Evolutionary conservation across 2,888 invertebrate genomes (phyloP).

Genomic region (Mongoloraphidia duomilia): DNA sequence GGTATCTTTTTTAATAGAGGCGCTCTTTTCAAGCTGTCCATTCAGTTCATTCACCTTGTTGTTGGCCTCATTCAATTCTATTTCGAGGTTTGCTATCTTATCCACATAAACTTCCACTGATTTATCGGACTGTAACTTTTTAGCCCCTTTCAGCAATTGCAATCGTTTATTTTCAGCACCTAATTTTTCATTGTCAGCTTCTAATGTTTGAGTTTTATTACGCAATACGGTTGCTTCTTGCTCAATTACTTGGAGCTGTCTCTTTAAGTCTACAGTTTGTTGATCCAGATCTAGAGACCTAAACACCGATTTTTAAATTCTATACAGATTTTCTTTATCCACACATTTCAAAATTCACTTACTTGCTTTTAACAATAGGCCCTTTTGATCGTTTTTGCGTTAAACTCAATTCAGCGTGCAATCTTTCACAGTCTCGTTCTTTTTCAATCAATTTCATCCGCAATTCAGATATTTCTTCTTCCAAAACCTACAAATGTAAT

Average conservation of each 20-base stretch:
- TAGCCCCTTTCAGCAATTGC: constrained; percentile 41
- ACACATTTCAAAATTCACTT: constrained; percentile 21
- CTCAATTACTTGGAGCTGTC: constrained; percentile 62
- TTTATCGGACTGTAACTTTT: constrained; percentile 39
- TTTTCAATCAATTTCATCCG: constrained; percentile 67
- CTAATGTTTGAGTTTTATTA: constrained; percentile 50
- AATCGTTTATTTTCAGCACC: constrained; percentile 57
- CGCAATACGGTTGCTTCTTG: constrained; percentile 58
- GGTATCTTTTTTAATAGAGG: constrained; percentile 33
- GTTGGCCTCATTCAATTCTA: constrained; percentile 43
- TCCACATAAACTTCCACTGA: constrained; percentile 41
- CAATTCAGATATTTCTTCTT: constrained; percentile 59
- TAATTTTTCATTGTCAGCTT: constrained; percentile 63
- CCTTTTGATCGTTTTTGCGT: constrained; percentile 43
- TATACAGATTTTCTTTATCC: background rate
- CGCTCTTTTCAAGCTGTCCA: constrained; percentile 17
- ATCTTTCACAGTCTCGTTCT: constrained; percentile 63
- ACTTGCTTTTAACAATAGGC: constrained; percentile 48
- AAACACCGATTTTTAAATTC: constrained; percentile 13
- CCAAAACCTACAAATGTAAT: constrained; percentile 36
- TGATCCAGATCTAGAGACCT: constrained; percentile 49
- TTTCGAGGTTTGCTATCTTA: constrained; percentile 46
- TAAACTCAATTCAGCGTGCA: constrained; percentile 55
- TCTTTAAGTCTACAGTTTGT: constrained; percentile 51
- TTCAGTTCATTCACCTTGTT: constrained; percentile 42